These are phyloP conservation scores for Clarias laeviceps DNA, from an alignment of 2,797 vertebrate species.

Conservation along the genomic window DNA sequence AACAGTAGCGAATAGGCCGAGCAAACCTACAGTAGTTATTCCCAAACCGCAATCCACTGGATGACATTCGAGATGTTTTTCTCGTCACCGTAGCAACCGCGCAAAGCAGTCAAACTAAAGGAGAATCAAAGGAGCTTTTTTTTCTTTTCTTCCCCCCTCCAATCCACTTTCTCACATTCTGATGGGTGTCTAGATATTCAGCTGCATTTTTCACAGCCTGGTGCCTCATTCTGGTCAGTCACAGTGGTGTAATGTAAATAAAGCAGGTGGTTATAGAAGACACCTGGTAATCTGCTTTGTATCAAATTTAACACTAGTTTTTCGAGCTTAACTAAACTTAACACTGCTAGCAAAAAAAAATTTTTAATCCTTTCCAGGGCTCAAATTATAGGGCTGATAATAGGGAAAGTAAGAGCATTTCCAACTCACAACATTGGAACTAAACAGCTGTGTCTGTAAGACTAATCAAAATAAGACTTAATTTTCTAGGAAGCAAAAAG, in stretches of 20 bases:
- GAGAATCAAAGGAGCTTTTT: background rate
- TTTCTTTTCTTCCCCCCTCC: too few species aligned
- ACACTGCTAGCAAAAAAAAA: background rate
- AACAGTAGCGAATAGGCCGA: background rate
- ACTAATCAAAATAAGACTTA: too few species aligned
- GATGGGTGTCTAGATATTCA: background rate
- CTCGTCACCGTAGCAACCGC: background rate
- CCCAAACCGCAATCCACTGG: background rate
- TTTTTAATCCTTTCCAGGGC: too few species aligned
- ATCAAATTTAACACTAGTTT: background rate
- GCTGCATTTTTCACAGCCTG: background rate
- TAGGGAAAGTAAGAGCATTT: too few species aligned
- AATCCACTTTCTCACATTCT: background rate
- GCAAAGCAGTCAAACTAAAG: background rate
- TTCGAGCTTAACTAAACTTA: too few species aligned
- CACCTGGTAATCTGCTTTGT: too few species aligned
- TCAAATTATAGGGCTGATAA: too few species aligned
- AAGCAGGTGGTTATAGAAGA: background rate
- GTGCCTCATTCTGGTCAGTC: background rate
- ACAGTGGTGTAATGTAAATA: background rate
- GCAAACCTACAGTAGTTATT: background rate
- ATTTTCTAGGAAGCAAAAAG: too few species aligned
- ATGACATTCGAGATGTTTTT: constrained; percentile 6
- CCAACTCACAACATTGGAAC: too few species aligned
- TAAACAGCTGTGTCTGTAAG: too few species aligned